Base-by-base conservation (phyloP, 2,888 invertebrate species). In the Abscondita cerata region DNA sequence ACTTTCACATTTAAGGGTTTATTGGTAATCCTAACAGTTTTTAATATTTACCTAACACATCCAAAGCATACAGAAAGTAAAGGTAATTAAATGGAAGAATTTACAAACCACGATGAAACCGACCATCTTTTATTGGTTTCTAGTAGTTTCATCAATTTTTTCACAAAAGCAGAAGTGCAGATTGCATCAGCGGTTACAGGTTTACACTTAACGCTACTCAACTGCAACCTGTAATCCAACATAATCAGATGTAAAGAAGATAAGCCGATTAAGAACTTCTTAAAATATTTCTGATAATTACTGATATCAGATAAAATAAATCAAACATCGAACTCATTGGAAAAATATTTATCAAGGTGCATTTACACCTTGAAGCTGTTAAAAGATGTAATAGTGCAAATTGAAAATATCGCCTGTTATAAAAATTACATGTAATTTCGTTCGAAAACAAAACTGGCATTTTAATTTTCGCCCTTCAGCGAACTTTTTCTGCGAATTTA, bases 151-250 rank as follows among this genome's bases (percentile, higher is more conserved):
- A n/a, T n/a, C n/a, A n/a, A n/a, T n/a, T n/a, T n/a, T n/a, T n/a
- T n/a, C n/a, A n/a, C n/a, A n/a, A n/a, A n/a, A n/a, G n/a, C n/a
- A n/a, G n/a, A n/a, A n/a, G n/a, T 25, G 25, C 25, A 25, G 25
- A 25, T 25, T 25, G 25, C 25, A 25, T 25, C 25, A 25, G 25
- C 6, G 2, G 25, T 6, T 25, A 25, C 25, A 2, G 8, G 15
- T 44, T 44, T 18, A 44, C 44, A 44, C 44, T 18, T 19, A 19
- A 44, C 11, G 18, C 44, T 44, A 18, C 44, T 44, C 44, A 44
- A 44, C 18, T 44, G 44, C 44, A 44, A 44, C 44, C 44, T 44
- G 44, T 44, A 44, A 44, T 44, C 44, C 44, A 9, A 44, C 18
- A n/a, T 44, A 44, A 44, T 44, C 3, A 44, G 18, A 15, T 16